Evolutionary conservation across 1,140 invertebrate genomes (phyloP).

Genomic region (Diachasmimorpha longicaudata): DNA sequence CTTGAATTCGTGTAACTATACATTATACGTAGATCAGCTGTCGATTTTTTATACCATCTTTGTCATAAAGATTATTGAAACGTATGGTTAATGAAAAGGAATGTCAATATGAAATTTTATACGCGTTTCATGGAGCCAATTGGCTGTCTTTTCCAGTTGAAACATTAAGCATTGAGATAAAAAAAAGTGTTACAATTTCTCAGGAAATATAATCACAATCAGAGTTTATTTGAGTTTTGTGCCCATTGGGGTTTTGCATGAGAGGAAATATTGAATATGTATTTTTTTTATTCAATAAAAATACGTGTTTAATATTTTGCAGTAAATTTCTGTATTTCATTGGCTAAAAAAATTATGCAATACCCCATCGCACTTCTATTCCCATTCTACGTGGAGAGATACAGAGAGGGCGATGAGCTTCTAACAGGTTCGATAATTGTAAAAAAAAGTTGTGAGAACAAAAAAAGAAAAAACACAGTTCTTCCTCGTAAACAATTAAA

Average conservation of each 20-base stretch:
- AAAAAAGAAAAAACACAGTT: conserved; percentile 19
- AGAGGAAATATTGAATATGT: no score
- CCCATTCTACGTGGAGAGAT: background rate
- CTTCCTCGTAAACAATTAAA: conserved; percentile 12
- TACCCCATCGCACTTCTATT: background rate
- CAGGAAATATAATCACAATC: conserved; percentile 10
- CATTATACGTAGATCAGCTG: background rate
- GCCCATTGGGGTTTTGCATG: no score
- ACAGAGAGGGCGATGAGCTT: conserved; percentile 23
- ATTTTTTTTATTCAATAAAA: no score
- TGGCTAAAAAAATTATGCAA: no score
- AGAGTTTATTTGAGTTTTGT: conserved; percentile 5
- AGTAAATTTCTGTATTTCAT: no score
- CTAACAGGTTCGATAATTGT: conserved; percentile 10
- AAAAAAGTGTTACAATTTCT: background rate
- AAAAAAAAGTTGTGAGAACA: conserved; percentile 19
- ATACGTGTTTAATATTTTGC: no score
- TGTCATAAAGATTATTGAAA: background rate
- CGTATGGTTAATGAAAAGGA: background rate
- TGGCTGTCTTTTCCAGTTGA: background rate
- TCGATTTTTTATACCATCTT: background rate
- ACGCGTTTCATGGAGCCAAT: background rate
- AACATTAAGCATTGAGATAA: background rate
- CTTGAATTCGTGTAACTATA: background rate
- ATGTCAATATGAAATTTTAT: background rate